Base-by-base conservation (phyloP, 2,113 vertebrate genomes). In the Orycteropus afer region DNA sequence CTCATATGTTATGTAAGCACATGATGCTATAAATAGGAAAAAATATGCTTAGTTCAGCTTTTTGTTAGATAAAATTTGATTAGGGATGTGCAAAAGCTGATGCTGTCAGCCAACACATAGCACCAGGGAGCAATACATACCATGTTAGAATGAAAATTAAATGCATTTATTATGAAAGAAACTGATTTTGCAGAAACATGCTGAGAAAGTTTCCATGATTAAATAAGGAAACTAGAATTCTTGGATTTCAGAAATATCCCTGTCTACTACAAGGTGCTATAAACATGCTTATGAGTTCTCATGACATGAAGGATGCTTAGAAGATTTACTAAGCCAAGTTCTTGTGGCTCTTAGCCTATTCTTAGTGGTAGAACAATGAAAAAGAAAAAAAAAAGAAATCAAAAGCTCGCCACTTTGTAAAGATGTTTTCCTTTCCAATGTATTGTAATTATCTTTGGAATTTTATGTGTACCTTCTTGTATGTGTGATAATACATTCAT, bases 21-120 rank as follows among this genome's bases (percentile, higher is more conserved):
- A 91, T 92, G 89, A 32, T 79, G 61, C 94, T 98, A 97, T 98
- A 98, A 98, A 98, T 97, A 98, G 96, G 55, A 93, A 86, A 63
- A 96, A 92, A 97, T 97, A 79, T 94, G 90, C 95, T 98, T 97
- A 89, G 94, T 97, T 97, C 96, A 96, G 95, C 96, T 96, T 96
- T 97, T 97, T 37, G 0, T 97, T 94, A 93, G 92, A 80, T 94
- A 90, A 94, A 97, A 96, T 97, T 97, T 97, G 93, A 96, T 98
- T 97, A 98, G 97, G 96, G 97, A 92, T 97, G 96, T 97, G 89
- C 94, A 96, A 93, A 93, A 96, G 45, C 90, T 97, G 96, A 97
- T 97, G 74, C 13, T 95, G 97, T 98, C 97, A 97, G 27, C 95
- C 95, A 90, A 91, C 94, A 85, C 67, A 8, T 3, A 74, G 40